Base-by-base conservation (phyloP, 2,113 vertebrate genomes). In the Prolemur simus region DNA sequence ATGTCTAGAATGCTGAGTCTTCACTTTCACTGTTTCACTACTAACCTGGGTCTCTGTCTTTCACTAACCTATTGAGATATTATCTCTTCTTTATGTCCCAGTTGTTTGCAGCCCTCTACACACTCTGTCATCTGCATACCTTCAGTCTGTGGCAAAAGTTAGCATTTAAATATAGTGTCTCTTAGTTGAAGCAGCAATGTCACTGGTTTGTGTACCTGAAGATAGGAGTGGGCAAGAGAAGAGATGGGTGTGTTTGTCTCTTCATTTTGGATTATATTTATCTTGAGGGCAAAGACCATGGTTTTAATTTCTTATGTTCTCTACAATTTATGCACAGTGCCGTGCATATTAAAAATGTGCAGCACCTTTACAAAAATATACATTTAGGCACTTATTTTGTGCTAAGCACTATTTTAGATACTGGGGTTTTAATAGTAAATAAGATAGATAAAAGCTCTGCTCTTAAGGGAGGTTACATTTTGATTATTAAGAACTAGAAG, bases 401-500 rank as follows among this genome's bases (percentile, higher is more conserved):
- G 45, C 32, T 54, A 77, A 37, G 5, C 42, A 85, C 5, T 15
- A 80, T 60, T 87, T 17, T 69, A 66, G 63, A 37, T 29, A 64
- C 47, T 27, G 32, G 29, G 0, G 3, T 89, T 90, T 92, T 27
- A 12, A 39, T 47, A n/a, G 27, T 69, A 84, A 58, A 58, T 82
- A 89, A 34, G 11, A 68, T 23, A 56, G 29, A 83, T 76, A 69
- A 74, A 94, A 29, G 7, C 3, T 13, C 12, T 63, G 15, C 7
- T 80, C 71, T 90, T 17, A 92, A 95, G 74, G 32, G 15, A 77
- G 42, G 69, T 85, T 83, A 25, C 34, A 66, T 47, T 71, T 10
- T 69, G 34, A 14, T 92, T 86, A 63, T 93, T 63, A 89, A 90
- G 81, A 95, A 81, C n/a, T 80, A 29, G 20, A 90, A 52, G 63